phyloP scores from a whole-genome alignment of 2,113 vertebrate genomes.

The Scortum barcoo region DNA sequence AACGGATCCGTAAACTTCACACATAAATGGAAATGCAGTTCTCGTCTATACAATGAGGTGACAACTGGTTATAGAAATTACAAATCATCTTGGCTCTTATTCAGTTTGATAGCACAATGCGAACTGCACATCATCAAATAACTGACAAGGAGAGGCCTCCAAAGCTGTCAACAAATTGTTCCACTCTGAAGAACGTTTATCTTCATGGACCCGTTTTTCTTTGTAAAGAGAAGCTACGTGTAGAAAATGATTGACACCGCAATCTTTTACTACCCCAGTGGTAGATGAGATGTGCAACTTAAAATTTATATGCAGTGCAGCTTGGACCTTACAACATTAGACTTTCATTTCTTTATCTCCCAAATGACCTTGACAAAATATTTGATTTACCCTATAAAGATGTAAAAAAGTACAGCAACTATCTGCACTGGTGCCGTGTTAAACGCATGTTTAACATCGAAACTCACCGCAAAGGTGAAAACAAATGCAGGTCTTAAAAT shows the following conservation, averaged over 20 bases:
- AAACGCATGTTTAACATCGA: conserved; percentile 22
- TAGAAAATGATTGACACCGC: conserved; percentile 31
- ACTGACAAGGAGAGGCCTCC: neutral
- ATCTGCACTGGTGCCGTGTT: conserved; percentile 12
- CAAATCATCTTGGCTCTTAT: conserved; percentile 39
- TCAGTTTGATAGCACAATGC: conserved; percentile 15
- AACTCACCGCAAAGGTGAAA: conserved; percentile 19
- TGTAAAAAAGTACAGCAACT: conserved; percentile 28
- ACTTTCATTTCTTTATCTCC: conserved; percentile 7
- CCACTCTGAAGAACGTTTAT: neutral
- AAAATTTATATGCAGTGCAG: neutral
- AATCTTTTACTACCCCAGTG: conserved; percentile 1
- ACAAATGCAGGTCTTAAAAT: conserved; percentile 9
- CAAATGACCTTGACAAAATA: conserved; percentile 9
- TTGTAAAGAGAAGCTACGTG: conserved; percentile 19
- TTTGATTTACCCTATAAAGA: conserved; percentile 18
- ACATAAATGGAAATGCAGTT: conserved; percentile 22
- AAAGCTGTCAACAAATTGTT: conserved; percentile 5
- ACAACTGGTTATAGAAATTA: conserved; percentile 28
- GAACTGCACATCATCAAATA: conserved; percentile 19
- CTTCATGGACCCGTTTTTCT: conserved; percentile 17
- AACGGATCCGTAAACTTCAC: conserved; percentile 45
- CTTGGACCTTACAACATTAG: neutral
- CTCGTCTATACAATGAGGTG: conserved; percentile 21
- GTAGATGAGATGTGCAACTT: conserved; percentile 32